A percentile compares a stretch with the other conserved stretches of the same genome.
These are phyloP conservation scores for Latheticus oryzae DNA, from an alignment of 2,888 invertebrate species.

Conservation along the genomic window DNA sequence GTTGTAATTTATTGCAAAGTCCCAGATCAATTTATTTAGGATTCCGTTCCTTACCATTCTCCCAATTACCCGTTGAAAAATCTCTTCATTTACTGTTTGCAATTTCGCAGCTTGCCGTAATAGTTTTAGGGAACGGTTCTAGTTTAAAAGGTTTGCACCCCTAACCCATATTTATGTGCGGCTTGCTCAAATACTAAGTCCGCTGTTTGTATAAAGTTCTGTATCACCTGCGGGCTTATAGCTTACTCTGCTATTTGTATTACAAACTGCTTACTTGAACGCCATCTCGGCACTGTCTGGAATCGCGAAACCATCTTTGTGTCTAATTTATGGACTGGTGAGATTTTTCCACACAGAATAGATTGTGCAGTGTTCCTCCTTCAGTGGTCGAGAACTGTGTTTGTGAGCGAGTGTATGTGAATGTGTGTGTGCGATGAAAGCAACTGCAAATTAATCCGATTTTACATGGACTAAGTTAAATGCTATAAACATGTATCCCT, in stretches of 20 bases:
- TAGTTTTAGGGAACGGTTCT: conserved; percentile 39
- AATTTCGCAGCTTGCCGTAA: conserved; percentile 40
- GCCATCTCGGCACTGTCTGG: conserved; percentile 27
- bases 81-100: conserved; percentile 42
- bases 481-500: conserved; percentile 62
- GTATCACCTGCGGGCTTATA: conserved; percentile 47
- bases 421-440: too few species aligned
- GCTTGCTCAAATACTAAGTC: conserved; percentile 48
- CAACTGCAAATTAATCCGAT: conserved; percentile 54
- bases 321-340: too few species aligned
- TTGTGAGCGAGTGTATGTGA: too few species aligned
- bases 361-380: too few species aligned
- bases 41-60: conserved; percentile 42
- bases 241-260: conserved; percentile 49
- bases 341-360: too few species aligned
- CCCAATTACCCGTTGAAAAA: conserved; percentile 38
- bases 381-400: too few species aligned
- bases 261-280: conserved; percentile 50
- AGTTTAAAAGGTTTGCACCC: conserved; percentile 43
- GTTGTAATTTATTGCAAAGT: conserved; percentile 39
- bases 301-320: conserved; percentile 37
- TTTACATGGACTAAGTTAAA: conserved; percentile 58
- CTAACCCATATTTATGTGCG: conserved; percentile 49
- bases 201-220: conserved; percentile 50
- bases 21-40: conserved; percentile 41